phyloP scores from a whole-genome alignment of 53 echinoderm and acorn worm species.

The Antedon mediterranea region DNA sequence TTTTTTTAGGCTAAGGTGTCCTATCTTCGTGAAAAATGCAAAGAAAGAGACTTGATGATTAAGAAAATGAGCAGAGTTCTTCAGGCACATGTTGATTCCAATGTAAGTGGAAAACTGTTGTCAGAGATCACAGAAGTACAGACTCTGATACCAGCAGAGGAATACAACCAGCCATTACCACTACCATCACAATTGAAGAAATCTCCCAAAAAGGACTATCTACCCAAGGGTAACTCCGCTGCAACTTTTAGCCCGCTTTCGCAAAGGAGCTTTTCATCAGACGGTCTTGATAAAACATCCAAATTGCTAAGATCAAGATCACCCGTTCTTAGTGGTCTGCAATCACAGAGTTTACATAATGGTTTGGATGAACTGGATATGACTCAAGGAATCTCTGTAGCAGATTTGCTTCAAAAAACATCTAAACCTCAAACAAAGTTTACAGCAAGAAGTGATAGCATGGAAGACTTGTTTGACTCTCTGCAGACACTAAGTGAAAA shows the following conservation, averaged over 20 bases:
- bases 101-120: slow-evolving; percentile 37
- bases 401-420: not conserved
- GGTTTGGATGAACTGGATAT: not conserved
- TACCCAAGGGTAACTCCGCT: not conserved
- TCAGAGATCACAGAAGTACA: slow-evolving; percentile 36
- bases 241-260: not conserved
- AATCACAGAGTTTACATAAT: not conserved
- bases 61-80: slow-evolving; percentile 21
- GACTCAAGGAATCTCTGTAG: not conserved
- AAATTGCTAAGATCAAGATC: not conserved
- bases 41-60: slow-evolving; percentile 61
- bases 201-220: not conserved
- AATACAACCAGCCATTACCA: slow-evolving; percentile 38
- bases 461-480: not conserved
- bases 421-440: not conserved
- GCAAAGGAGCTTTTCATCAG: not conserved
- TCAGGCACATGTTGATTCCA: slow-evolving; percentile 36
- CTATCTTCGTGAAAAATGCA: slow-evolving; percentile 68
- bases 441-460: not conserved
- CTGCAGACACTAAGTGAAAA: not conserved
- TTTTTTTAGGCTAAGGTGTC: slow-evolving; percentile 84
- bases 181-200: not conserved
- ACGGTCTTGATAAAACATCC: not conserved
- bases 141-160: slow-evolving; percentile 32
- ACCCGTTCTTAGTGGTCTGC: not conserved